Percentiles rank a stretch among this genome's conserved stretches.
phyloP scores from a whole-genome alignment of 2,888 invertebrate genomes.

The Adineta ricciae region DNA sequence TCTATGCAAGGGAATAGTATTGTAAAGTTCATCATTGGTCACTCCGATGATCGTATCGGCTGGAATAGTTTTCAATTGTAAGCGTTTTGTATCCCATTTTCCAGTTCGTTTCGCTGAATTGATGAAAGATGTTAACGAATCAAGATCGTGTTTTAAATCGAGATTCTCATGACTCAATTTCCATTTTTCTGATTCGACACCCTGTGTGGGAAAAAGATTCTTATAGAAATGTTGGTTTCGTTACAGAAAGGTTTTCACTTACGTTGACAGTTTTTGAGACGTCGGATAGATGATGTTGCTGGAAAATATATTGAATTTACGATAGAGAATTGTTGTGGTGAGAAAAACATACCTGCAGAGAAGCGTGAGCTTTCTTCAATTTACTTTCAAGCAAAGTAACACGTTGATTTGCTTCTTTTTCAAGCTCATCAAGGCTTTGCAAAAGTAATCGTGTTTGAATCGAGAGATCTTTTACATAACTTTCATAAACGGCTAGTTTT shows the following conservation, averaged over 20 bases:
- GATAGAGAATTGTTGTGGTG: too few relatives aligned
- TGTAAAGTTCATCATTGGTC: neutral
- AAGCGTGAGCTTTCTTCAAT: slow-evolving; percentile 40
- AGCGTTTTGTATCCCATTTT: neutral
- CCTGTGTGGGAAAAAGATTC: neutral
- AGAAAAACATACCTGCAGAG: slow-evolving; percentile 40
- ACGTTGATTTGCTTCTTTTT: slow-evolving; percentile 45
- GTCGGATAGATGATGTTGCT: neutral
- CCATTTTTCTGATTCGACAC: too few relatives aligned
- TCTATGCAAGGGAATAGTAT: neutral
- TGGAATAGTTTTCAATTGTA: neutral
- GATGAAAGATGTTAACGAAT: slow-evolving; percentile 14
- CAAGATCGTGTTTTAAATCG: slow-evolving; percentile 27
- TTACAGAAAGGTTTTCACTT: too few relatives aligned
- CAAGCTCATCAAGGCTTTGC: slow-evolving; percentile 47
- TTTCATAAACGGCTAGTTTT: slow-evolving; percentile 35
- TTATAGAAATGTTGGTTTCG: too few relatives aligned
- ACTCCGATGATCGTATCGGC: neutral
- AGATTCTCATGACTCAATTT: too few relatives aligned
- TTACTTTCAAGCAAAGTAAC: slow-evolving; percentile 43
- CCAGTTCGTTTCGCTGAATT: slow-evolving; percentile 23
- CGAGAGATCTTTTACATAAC: slow-evolving; percentile 47
- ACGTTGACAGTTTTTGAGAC: neutral
- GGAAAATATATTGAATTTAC: slow-evolving; percentile 22
- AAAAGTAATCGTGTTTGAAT: slow-evolving; percentile 49